Evolutionary conservation across 2,797 vertebrate species (phyloP), one percentile per base, ranked within the genome.

Genomic region (Limnodromus scolopaceus): DNA sequence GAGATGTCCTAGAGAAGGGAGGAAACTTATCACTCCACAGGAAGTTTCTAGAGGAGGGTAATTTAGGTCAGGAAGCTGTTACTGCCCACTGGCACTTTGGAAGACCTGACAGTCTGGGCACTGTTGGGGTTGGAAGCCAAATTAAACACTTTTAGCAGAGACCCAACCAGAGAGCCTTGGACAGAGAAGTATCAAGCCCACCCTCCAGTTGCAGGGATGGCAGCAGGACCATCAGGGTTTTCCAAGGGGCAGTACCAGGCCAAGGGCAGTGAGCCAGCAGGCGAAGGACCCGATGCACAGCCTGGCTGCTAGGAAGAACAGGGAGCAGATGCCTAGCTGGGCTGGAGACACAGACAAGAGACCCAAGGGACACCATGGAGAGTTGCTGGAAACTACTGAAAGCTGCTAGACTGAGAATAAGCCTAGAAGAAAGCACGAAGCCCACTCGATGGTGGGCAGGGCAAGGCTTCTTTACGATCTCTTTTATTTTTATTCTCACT

Each of bases 401-500:
- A 87, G 39, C n/a, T 77, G 34, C 20, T 27, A 12, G 57, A 19
- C 57, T 7, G 10, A 86, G 49, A 71, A 27, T 5, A 85, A 87
- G 23, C 27, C 54, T 20, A 22, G 81, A 61, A 54, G 63, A 36
- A 71, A 81, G 1, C 13, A 53, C 4, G n/a, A 65, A 91, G 22
- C 2, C n/a, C 41, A 16, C 25, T 16, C 61, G 57, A 22, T 72
- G 68, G 24, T 6, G 69, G 20, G 41, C 54, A 93, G 45, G 38
- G 46, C 22, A 36, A 49, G 28, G n/a, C 13, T 38, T 72, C 63
- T 84, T 84, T 61, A 54, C 1, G 0, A 48, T 27, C 20, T 36
- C 32, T 63, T 85, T 83, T 27, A 51, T 81, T 92, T 82, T 39
- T 76, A 58, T 80, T 79, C 54, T 84, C 30, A 58, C 11, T 51